A percentile compares a stretch with the other conserved stretches of the same genome.
Evolutionary conservation across 1,140 invertebrate species (phyloP).

Genomic region (Carposina sasakii): DNA sequence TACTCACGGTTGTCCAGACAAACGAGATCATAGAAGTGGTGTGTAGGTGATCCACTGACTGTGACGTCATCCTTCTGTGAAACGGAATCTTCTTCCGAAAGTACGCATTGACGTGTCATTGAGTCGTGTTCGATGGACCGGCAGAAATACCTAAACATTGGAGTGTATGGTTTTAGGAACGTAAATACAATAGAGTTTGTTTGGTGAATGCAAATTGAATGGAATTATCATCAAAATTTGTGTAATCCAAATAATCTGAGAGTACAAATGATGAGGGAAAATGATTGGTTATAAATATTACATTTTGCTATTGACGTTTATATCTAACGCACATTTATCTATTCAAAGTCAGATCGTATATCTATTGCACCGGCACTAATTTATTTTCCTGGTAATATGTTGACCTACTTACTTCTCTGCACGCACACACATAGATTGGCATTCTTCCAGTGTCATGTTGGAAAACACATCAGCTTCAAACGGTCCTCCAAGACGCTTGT

Average conservation of each 20-base stretch:
- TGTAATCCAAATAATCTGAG: too few species aligned
- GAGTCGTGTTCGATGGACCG: conserved; percentile 93
- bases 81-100: conserved; percentile 91
- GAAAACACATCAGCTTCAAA: conserved; percentile 90
- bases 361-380: too few species aligned
- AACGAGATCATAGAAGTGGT: conserved; percentile 89
- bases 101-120: conserved; percentile 85
- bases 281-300: too few species aligned
- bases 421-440: conserved; percentile 84
- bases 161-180: too few species aligned
- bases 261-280: too few species aligned
- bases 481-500: conserved; percentile 87
- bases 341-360: too few species aligned
- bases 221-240: too few species aligned
- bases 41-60: conserved; percentile 84
- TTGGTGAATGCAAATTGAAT: too few species aligned
- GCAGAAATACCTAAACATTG: conserved; percentile 84
- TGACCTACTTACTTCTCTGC: conserved; percentile 79
- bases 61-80: conserved; percentile 89
- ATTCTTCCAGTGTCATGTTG: conserved; percentile 88
- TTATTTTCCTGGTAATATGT: too few species aligned
- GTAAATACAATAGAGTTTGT: too few species aligned
- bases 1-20: conserved; percentile 90
- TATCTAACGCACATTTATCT: too few species aligned
- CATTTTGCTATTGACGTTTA: too few species aligned